A percentile compares a stretch with the other conserved stretches of the same genome.
Conservation (phyloP, 2,113 vertebrate genomes). For the Varanus komodoensis region DNA sequence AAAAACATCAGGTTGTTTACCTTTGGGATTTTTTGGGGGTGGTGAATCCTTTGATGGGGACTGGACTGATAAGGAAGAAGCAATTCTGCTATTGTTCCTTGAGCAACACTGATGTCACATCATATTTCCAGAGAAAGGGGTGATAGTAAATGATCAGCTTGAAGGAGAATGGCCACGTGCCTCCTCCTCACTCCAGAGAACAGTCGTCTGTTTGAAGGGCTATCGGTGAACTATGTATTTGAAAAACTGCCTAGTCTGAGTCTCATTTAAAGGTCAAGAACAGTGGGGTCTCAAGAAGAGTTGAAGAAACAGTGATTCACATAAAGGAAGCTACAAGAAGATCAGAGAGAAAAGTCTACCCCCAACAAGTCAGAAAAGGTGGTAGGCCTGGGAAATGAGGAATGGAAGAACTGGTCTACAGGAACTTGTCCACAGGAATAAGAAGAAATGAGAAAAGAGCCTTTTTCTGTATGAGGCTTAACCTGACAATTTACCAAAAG, state of each 20-base stretch:
- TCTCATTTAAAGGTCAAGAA: too few species aligned
- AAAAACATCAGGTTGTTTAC: too few species aligned
- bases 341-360: not conserved
- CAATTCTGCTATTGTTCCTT: not conserved
- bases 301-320: not conserved
- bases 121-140: not conserved
- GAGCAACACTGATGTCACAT: not conserved
- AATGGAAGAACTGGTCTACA: not conserved
- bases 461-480: too few species aligned
- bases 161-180: not conserved
- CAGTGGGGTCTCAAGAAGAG: not conserved
- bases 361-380: not conserved
- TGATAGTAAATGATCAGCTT: not conserved
- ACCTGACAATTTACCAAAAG: too few species aligned
- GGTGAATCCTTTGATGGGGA: not conserved
- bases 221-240: too few species aligned
- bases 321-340: not conserved
- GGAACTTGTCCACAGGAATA: not conserved
- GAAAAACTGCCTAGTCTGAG: too few species aligned
- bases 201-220: too few species aligned
- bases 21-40: not conserved
- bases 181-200: too few species aligned
- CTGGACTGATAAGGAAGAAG: not conserved
- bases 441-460: not conserved
- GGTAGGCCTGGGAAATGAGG: not conserved